Conservation (phyloP, 2,113 vertebrate genomes). For the Lepidothrix coronata region DNA sequence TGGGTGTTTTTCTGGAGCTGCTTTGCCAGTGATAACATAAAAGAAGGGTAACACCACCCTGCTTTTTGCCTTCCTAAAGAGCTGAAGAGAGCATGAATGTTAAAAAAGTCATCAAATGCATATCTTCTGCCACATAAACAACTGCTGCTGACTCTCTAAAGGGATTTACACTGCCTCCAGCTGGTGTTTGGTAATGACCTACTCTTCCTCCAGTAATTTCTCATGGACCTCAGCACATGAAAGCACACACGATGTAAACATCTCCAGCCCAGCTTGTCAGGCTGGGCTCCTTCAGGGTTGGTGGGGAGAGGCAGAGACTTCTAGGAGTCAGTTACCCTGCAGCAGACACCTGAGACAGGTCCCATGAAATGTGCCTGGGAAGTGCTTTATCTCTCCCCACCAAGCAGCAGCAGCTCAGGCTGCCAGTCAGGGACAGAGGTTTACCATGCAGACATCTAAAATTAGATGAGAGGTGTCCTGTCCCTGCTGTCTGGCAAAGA, state of each 20-base stretch:
- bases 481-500: not conserved
- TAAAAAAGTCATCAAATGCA: accelerated
- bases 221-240: not conserved
- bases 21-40: not conserved
- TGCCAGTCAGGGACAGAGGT: not conserved
- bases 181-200: not conserved
- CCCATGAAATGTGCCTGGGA: not conserved
- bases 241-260: not conserved
- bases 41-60: not conserved
- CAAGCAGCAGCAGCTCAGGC: not conserved
- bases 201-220: not conserved
- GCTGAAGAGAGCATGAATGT: not conserved
- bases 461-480: not conserved
- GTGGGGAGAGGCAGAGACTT: not conserved
- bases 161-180: not conserved
- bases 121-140: not conserved
- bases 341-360: not conserved
- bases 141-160: not conserved
- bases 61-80: not conserved
- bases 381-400: not conserved
- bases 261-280: not conserved
- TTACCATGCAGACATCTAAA: not conserved
- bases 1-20: not conserved
- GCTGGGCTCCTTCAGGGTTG: not conserved
- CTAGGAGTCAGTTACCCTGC: not conserved